phyloP scores from a whole-genome alignment of 2,113 vertebrate species.

The Motacilla alba region DNA sequence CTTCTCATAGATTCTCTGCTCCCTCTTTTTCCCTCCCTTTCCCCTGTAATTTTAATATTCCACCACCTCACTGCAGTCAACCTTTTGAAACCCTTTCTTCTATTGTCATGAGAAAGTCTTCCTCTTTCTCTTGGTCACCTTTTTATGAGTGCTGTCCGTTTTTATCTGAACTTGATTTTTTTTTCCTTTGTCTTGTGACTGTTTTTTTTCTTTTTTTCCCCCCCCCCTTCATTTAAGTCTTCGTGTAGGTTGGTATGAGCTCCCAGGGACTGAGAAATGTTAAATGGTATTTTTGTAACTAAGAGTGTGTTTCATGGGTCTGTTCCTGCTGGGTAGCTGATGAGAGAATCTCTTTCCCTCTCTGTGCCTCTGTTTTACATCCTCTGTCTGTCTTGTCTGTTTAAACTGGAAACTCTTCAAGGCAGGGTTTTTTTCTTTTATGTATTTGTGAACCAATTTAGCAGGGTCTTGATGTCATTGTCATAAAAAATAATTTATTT shows the following conservation, averaged over 20 bases:
- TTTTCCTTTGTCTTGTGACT: not conserved
- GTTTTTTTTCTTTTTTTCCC: not conserved
- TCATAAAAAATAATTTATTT: not conserved
- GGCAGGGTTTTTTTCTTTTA: not conserved
- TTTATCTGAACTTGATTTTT: not conserved
- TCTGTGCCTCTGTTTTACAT: slow-evolving; percentile 7
- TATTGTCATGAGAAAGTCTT: not conserved
- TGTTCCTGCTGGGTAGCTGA: not conserved
- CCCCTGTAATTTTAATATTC: not conserved
- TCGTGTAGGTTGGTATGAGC: not conserved
- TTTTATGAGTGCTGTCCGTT: not conserved
- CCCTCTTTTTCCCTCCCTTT: not conserved
- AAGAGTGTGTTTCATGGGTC: not conserved
- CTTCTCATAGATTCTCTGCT: not conserved
- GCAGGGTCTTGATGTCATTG: not conserved
- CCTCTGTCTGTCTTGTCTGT: slow-evolving; percentile 9
- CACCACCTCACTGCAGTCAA: not conserved
- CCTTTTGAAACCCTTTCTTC: not conserved
- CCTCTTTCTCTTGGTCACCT: not conserved
- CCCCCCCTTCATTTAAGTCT: not conserved
- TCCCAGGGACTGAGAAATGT: not conserved
- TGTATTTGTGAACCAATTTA: not conserved
- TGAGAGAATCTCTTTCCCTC: not conserved
- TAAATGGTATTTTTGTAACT: not conserved
- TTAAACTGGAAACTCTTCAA: not conserved